phyloP scores from a whole-genome alignment of 1,140 invertebrate genomes.

The Delia radicum region DNA sequence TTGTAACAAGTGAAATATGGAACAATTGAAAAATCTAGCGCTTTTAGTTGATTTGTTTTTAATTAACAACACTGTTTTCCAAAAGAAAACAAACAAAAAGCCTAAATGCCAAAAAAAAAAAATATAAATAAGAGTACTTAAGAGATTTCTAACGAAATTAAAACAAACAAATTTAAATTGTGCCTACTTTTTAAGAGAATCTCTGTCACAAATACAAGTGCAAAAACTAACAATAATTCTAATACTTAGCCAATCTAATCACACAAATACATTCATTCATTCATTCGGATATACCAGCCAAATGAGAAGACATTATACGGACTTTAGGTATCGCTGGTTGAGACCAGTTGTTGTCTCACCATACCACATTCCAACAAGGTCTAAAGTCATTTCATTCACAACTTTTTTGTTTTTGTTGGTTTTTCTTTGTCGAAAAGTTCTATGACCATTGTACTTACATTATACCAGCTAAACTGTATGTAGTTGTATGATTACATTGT shows the following conservation, averaged over 20 bases:
- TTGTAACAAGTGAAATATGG: too few species aligned
- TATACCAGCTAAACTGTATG: too few species aligned
- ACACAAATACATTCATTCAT: too few species aligned
- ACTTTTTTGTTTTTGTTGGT: slow-evolving; percentile 10
- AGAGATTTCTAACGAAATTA: not conserved
- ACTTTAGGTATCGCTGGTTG: not conserved
- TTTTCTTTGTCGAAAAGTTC: not conserved
- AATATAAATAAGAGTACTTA: not conserved
- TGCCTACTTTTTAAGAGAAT: too few species aligned
- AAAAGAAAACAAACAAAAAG: not conserved
- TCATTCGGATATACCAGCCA: too few species aligned
- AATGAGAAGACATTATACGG: not conserved
- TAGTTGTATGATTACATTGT: too few species aligned
- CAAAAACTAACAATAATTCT: not conserved
- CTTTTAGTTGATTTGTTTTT: too few species aligned
- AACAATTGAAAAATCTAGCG: too few species aligned
- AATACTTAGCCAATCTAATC: too few species aligned
- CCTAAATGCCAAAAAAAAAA: not conserved
- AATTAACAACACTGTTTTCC: not conserved
- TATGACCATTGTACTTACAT: too few species aligned
- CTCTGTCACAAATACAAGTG: too few species aligned
- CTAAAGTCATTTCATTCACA: slow-evolving; percentile 33
- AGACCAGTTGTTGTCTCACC: slow-evolving; percentile 25
- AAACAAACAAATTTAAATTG: not conserved
- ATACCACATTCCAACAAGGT: slow-evolving; percentile 29